Evolutionary conservation across 2,797 vertebrate species (phyloP).

Genomic region (Macropus fuliginosus): DNA sequence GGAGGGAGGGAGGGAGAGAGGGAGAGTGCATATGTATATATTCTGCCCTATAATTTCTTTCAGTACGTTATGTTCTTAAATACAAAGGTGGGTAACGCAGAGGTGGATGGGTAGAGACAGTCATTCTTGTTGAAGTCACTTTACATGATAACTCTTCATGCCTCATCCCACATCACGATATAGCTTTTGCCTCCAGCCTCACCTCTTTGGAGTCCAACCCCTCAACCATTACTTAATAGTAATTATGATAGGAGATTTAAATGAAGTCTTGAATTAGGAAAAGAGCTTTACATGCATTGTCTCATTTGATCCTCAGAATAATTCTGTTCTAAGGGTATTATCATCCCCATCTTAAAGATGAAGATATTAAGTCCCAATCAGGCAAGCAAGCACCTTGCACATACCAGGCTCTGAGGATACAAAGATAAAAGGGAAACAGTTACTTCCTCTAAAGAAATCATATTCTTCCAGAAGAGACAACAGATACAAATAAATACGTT

Average conservation of each 20-base stretch:
- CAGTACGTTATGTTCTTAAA: constrained; percentile 42
- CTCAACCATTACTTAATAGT: not conserved
- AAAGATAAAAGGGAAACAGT: not conserved
- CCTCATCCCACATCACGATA: constrained; percentile 27
- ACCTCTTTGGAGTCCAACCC: constrained; percentile 9
- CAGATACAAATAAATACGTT: too few relatives aligned
- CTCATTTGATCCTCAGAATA: not conserved
- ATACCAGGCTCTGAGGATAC: not conserved
- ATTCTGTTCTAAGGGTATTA: not conserved
- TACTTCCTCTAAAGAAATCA: too few relatives aligned
- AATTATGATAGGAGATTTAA: not conserved
- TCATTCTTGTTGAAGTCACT: not conserved
- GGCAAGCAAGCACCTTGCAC: not conserved
- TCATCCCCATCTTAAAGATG: not conserved
- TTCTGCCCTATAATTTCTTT: constrained; percentile 48
- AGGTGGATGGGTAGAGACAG: constrained; percentile 4
- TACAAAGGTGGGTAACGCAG: constrained; percentile 38
- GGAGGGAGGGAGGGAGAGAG: too few relatives aligned
- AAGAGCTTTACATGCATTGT: not conserved
- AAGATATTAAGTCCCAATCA: not conserved
- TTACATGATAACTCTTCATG: constrained; percentile 16
- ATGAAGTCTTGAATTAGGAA: not conserved
- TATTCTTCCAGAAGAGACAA: too few relatives aligned
- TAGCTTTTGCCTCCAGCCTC: constrained; percentile 38
- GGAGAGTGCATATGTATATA: not conserved